Percentiles rank a stretch among this genome's conserved stretches.
These are phyloP conservation scores for Sebastes vulpes DNA, from an alignment of 2,797 vertebrate species.

Conservation along the genomic window DNA sequence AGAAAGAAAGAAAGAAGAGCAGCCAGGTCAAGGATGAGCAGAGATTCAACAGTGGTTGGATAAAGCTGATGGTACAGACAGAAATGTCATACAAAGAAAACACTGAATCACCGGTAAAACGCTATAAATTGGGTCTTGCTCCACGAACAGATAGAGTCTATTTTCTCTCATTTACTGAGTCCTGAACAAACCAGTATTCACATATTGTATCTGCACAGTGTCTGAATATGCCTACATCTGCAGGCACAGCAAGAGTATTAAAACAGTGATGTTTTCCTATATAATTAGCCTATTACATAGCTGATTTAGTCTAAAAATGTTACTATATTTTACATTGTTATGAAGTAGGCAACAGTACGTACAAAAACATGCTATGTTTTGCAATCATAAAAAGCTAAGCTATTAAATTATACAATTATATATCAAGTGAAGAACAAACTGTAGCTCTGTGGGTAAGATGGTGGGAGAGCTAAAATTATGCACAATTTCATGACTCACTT, in stretches of 20 bases:
- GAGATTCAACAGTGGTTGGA: neutral
- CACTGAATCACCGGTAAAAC: neutral
- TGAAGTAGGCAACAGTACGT: neutral
- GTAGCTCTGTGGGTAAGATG: neutral
- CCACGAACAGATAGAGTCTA: neutral
- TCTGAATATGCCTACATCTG: too few species aligned
- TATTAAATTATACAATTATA: neutral
- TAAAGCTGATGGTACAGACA: neutral
- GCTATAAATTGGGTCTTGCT: neutral
- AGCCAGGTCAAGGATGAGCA: slow-evolving; percentile 3
- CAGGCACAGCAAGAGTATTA: neutral
- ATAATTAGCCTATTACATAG: neutral
- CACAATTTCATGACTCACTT: neutral
- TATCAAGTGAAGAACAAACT: neutral
- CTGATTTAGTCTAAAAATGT: neutral
- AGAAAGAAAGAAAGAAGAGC: neutral
- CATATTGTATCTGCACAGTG: neutral
- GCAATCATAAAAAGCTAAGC: neutral
- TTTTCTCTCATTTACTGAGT: slow-evolving; percentile 15
- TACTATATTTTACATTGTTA: neutral
- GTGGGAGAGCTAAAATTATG: neutral
- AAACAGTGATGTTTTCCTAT: neutral
- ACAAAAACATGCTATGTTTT: neutral
- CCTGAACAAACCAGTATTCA: slow-evolving; percentile 14
- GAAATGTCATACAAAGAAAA: slow-evolving; percentile 7